Conservation (phyloP, 1,140 invertebrate species). For the Hirudo medicinalis region DNA sequence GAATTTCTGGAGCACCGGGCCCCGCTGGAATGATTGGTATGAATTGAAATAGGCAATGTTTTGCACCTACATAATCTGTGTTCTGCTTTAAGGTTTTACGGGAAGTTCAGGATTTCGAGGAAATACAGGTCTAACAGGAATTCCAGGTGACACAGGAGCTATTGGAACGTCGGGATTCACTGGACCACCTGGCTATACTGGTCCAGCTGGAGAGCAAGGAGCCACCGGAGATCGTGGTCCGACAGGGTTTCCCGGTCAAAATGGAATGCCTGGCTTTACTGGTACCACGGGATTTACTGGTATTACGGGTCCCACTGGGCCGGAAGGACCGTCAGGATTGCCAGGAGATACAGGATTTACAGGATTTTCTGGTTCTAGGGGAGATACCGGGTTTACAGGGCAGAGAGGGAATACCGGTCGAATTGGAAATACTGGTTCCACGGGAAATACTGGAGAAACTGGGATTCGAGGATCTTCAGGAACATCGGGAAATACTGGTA, state of each 20-base stretch:
- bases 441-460: constrained; percentile 7
- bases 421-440: constrained; percentile 1
- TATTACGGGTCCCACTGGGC: neutral
- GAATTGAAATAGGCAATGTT: neutral
- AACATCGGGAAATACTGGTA: neutral
- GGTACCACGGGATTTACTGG: constrained; percentile 3
- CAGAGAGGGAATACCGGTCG: neutral
- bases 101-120: constrained; percentile 19
- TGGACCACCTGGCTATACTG: neutral
- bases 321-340: neutral
- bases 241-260: constrained; percentile 12
- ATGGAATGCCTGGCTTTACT: neutral
- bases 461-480: neutral
- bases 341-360: neutral
- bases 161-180: constrained; percentile 9
- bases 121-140: constrained; percentile 15
- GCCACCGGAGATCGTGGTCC: neutral
- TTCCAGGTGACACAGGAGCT: constrained; percentile 14
- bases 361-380: neutral
- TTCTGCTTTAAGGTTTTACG: neutral
- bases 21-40: neutral
- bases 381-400: neutral
- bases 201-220: constrained; percentile 2
- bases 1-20: constrained; percentile 12
- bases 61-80: neutral